Conservation (phyloP, 1,140 invertebrate species). For the Tetramorium alpestre region DNA sequence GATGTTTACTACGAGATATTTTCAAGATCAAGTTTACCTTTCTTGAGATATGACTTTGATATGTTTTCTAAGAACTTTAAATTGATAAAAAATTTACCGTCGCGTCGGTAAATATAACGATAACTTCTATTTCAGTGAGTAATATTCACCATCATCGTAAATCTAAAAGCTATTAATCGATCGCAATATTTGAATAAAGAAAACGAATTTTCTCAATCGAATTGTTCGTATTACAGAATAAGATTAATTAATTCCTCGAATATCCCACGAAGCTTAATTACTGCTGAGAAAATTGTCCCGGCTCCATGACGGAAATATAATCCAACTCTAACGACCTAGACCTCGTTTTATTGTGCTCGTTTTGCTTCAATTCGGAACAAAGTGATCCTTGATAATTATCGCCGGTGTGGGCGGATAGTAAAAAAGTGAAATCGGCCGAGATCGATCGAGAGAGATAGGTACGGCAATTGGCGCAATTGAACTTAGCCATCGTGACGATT, state of each 20-base stretch:
- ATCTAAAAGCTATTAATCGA: constrained; percentile 13
- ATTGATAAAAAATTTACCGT: neutral
- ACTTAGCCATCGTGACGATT: constrained; percentile 6
- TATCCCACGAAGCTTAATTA: constrained; percentile 29
- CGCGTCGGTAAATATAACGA: constrained; percentile 1
- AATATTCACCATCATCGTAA: neutral
- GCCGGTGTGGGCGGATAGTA: neutral
- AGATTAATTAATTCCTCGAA: constrained; percentile 29
- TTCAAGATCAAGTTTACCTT: constrained; percentile 10
- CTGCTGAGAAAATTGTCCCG: constrained; percentile 6
- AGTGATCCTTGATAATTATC: constrained; percentile 52
- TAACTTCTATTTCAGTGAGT: constrained; percentile 5
- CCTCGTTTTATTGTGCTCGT: constrained; percentile 12
- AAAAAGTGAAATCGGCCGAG: constrained; percentile 39
- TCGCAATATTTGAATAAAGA: neutral
- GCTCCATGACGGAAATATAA: constrained; percentile 27
- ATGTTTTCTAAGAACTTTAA: constrained; percentile 24
- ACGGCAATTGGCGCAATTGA: constrained; percentile 13
- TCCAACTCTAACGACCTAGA: constrained; percentile 21
- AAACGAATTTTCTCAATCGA: neutral
- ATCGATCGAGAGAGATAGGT: constrained; percentile 11
- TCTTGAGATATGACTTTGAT: constrained; percentile 21
- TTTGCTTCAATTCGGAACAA: constrained; percentile 31
- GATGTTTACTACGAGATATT: neutral
- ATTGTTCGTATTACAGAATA: neutral